Evolutionary conservation across 2,113 vertebrate genomes (phyloP).

Genomic region (Gymnarchus niloticus): DNA sequence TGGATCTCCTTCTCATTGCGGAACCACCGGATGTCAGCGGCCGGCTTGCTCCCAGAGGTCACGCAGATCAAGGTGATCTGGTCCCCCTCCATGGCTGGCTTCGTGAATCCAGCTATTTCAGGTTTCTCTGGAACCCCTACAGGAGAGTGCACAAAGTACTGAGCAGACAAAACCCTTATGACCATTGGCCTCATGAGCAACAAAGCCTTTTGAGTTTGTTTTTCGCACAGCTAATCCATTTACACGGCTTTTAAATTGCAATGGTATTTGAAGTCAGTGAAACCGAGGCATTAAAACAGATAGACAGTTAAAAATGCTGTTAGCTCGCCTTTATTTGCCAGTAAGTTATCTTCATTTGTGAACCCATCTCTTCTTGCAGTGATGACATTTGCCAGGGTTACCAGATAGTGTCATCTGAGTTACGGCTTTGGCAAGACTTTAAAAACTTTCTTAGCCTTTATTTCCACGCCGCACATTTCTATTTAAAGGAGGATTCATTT

Average conservation of each 20-base stretch:
- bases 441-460: not conserved
- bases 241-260: not conserved
- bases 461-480: not conserved
- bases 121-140: conserved; percentile 88
- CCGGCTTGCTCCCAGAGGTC: conserved; percentile 91
- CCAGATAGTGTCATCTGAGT: not conserved
- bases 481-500: not conserved
- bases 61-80: conserved; percentile 86
- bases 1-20: conserved; percentile 93
- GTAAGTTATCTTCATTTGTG: conserved; percentile 10
- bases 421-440: not conserved
- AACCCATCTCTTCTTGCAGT: not conserved
- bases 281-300: not conserved
- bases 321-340: not conserved
- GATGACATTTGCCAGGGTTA: not conserved
- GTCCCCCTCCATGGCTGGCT: conserved; percentile 87
- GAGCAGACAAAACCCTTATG: not conserved
- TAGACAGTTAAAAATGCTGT: not conserved
- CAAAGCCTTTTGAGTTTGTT: not conserved
- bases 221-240: not conserved
- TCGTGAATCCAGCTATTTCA: conserved; percentile 87
- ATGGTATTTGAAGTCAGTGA: not conserved
- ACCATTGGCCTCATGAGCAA: not conserved
- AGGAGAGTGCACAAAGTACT: conserved; percentile 18
- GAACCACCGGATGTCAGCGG: conserved; percentile 92